Evolutionary conservation across 2,113 vertebrate species (phyloP), one percentile per base, ranked within the genome.

Genomic region (Chitala chitala): DNA sequence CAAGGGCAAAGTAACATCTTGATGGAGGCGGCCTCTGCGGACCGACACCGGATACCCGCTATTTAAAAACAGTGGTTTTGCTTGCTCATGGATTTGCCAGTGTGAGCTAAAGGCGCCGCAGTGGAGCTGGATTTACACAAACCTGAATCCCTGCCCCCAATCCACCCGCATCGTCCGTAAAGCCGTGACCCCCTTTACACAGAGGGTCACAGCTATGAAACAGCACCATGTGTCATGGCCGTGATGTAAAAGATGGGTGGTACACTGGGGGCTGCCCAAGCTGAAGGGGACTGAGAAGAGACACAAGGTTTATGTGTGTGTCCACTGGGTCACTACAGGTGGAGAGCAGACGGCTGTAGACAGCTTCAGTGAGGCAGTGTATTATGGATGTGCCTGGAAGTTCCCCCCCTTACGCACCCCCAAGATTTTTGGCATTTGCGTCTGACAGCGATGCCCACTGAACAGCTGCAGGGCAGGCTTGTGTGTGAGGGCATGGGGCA

Each of bases 1-100:
- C 89, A 89, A 90, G 89, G 86, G 88, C 86, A 89, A 82, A 87
- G 82, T 84, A 87, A 81, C 87, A 87, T 89, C 88, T 88, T 87
- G 88, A 89, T 86, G 83, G 81, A 87, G 83, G 81, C 78, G 83
- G 82, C 80, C 85, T 85, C 85, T 86, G 80, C 80, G 74, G 63
- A 72, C 82, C 75, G 87, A 89, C 85, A 89, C 86, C 84, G 86
- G 89, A 91, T 88, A 88, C 86, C 84, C 86, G 86, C 89, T 88
- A 90, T 90, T 89, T 90, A 90, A 91, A 78, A 90, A 88, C 88
- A 87, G 84, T 84, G 84, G 82, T 87, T 90, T 90, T 81, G 85
- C 88, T 89, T 85, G 84, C 87, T 90, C 88, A 88, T 88, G 89
- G 86, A 86, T 89, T 87, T 87, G 82, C 84, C 80, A 42, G 38